phyloP scores from a whole-genome alignment of 1,140 invertebrate genomes.

The Dendrolimus punctatus region DNA sequence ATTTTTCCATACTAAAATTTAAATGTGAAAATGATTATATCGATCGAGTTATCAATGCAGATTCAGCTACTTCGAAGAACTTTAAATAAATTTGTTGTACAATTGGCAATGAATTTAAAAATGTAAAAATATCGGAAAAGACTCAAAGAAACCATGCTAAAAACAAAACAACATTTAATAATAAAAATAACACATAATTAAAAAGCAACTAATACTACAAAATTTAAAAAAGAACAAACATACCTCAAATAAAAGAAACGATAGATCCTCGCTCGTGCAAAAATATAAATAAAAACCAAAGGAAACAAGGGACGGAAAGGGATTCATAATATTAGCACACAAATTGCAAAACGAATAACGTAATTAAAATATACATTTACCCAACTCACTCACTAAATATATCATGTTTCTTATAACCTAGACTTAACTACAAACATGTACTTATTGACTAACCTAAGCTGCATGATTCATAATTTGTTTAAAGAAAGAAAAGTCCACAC shows the following conservation, averaged over 20 bases:
- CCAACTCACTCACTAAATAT: constrained; percentile 42
- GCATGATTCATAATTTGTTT: constrained; percentile 8
- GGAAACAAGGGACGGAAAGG: constrained; percentile 44
- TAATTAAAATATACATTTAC: constrained; percentile 15
- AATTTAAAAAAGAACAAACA: constrained; percentile 27
- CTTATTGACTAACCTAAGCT: constrained; percentile 41
- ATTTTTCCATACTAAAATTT: no score
- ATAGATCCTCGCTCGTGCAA: constrained; percentile 46
- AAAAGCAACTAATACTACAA: constrained; percentile 8
- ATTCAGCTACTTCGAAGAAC: no score
- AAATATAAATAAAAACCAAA: constrained; percentile 25
- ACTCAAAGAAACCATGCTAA: not conserved
- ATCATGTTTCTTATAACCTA: constrained; percentile 51
- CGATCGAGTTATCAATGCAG: no score
- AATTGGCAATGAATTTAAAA: no score
- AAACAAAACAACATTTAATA: not conserved
- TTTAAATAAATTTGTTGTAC: no score
- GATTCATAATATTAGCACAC: constrained; percentile 39
- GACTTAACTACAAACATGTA: constrained; percentile 44
- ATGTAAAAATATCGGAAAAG: not conserved
- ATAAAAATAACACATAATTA: not conserved
- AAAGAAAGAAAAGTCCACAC: no score
- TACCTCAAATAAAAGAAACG: constrained; percentile 49
- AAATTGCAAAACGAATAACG: constrained; percentile 16
- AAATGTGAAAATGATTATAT: no score